These are phyloP conservation scores for Oreochromis tanganicae DNA, from an alignment of 2,113 vertebrate genomes.

Conservation along the genomic window DNA sequence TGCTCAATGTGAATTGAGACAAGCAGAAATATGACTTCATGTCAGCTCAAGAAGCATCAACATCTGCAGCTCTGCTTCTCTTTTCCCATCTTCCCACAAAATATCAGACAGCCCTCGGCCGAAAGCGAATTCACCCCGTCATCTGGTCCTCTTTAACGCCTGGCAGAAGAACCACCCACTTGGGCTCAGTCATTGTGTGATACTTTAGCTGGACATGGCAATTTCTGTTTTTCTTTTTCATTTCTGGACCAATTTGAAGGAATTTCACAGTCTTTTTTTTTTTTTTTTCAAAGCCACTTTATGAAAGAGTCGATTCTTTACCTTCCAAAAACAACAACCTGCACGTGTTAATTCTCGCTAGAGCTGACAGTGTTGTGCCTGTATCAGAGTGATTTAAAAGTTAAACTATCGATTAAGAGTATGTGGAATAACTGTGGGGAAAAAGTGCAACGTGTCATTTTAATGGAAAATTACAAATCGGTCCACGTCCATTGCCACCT, in stretches of 20 bases:
- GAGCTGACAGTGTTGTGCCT: background rate
- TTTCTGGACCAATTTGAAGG: conserved; percentile 37
- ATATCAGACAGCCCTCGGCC: conserved; percentile 20
- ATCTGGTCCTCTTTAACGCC: conserved; percentile 61
- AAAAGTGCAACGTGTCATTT: background rate
- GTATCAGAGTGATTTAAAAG: background rate
- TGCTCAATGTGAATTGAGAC: background rate
- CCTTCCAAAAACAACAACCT: conserved; percentile 43
- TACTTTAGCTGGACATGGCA: conserved; percentile 31
- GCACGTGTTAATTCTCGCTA: conserved; percentile 20
- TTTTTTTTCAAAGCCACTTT: conserved; percentile 9
- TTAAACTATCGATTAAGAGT: background rate
- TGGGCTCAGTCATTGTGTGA: conserved; percentile 3
- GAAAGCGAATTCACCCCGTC: conserved; percentile 39
- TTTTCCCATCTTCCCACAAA: conserved; percentile 34
- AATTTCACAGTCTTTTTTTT: conserved; percentile 5
- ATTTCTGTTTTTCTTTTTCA: conserved; percentile 13
- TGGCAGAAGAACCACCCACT: background rate
- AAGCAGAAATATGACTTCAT: conserved; percentile 18
- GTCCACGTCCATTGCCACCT: background rate
- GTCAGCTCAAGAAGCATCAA: conserved; percentile 20
- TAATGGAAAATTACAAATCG: background rate
- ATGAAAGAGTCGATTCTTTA: conserved; percentile 45
- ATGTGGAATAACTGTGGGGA: background rate
- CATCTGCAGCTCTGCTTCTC: conserved; percentile 40